Percentiles rank a stretch among this genome's conserved stretches.
phyloP scores from a whole-genome alignment of 2,888 invertebrate genomes.

The Lypha dubia region DNA sequence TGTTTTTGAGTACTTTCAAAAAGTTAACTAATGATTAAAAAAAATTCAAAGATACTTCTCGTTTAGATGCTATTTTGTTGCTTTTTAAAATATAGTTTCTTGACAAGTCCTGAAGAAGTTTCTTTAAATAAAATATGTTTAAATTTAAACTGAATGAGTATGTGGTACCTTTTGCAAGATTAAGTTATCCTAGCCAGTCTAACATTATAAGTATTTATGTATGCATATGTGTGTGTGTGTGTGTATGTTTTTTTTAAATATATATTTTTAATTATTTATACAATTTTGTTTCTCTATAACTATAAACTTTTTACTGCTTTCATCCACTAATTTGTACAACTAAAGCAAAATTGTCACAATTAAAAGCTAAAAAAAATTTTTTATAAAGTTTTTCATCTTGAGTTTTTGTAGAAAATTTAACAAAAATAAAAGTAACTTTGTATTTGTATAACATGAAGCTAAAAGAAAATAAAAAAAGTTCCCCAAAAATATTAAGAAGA shows the following conservation, averaged over 20 bases:
- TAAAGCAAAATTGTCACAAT: slow-evolving; percentile 74
- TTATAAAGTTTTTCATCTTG: slow-evolving; percentile 63
- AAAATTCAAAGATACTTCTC: too few relatives aligned
- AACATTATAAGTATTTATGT: background rate
- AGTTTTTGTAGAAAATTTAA: slow-evolving; percentile 56
- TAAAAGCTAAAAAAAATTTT: slow-evolving; percentile 75
- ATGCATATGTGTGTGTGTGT: too few relatives aligned
- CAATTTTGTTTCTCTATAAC: slow-evolving; percentile 69
- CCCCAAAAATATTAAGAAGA: slow-evolving; percentile 61
- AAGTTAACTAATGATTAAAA: too few relatives aligned
- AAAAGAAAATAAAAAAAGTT: slow-evolving; percentile 51
- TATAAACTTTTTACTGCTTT: slow-evolving; percentile 65
- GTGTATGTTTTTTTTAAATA: slow-evolving; percentile 22
- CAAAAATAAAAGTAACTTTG: slow-evolving; percentile 67
- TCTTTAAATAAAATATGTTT: background rate
- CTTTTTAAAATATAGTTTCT: background rate
- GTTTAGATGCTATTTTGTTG: too few relatives aligned
- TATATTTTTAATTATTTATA: slow-evolving; percentile 55
- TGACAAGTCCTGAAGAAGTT: background rate
- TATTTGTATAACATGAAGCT: slow-evolving; percentile 68
- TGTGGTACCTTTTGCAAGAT: background rate
- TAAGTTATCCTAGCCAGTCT: slow-evolving; percentile 9
- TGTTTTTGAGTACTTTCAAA: too few relatives aligned
- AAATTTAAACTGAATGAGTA: too few relatives aligned
- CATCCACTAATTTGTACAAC: slow-evolving; percentile 78